Percentiles rank a stretch among this genome's conserved stretches.
Evolutionary conservation across 1,140 invertebrate genomes (phyloP).

Genomic region (Caenorhabditis elegans): WBcel235 BX284605.5:13420001-13420500

Average conservation of each 20-base stretch:
- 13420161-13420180: too few relatives aligned
- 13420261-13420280: not conserved
- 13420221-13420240: not conserved
- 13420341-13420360: not conserved
- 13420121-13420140: too few relatives aligned
- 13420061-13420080: slow-evolving; percentile 9
- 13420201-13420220: not conserved
- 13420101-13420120: not conserved
- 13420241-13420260: not conserved
- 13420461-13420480: not conserved
- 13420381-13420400: not conserved
- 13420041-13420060: slow-evolving; percentile 1
- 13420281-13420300: not conserved
- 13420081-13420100: not conserved
- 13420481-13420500: not conserved
- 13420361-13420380: not conserved
- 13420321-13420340: not conserved
- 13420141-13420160: too few relatives aligned
- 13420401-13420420: not conserved
- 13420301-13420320: not conserved
- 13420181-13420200: not conserved
- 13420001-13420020: not conserved
- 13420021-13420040: not conserved
- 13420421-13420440: not conserved
- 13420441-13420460: not conserved